phyloP scores from a whole-genome alignment of 2,113 vertebrate genomes.

The Vulpes vulpes region DNA sequence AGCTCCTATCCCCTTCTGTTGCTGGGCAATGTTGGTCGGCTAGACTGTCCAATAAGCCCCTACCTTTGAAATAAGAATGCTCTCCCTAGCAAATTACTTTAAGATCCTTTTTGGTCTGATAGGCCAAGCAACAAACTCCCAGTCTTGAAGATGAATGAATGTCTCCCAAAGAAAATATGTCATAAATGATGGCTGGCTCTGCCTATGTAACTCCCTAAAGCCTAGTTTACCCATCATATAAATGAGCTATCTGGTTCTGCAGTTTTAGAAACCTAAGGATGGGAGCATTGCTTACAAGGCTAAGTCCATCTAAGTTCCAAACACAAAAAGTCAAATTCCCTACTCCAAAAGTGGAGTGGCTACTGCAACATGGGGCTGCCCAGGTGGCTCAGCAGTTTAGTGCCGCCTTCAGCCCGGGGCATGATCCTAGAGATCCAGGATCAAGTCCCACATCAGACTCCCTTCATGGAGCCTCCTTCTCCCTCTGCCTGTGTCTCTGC shows the following conservation, averaged over 20 bases:
- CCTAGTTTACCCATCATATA: not conserved
- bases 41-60: not conserved
- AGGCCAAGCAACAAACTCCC: not conserved
- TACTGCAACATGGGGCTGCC: not conserved
- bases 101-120: not conserved
- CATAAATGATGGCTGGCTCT: not conserved
- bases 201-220: not conserved
- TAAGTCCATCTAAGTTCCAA: conserved; percentile 5
- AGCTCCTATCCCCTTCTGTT: not conserved
- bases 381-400: no score
- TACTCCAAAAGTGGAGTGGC: not conserved
- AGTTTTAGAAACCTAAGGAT: not conserved
- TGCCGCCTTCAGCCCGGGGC: no score
- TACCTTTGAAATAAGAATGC: not conserved
- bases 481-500: no score
- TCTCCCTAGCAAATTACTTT: not conserved
- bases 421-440: no score
- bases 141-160: not conserved
- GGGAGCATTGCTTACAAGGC: not conserved
- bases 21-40: not conserved
- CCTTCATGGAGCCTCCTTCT: no score
- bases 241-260: not conserved
- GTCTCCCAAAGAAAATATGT: not conserved
- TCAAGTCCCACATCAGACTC: no score
- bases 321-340: not conserved